Evolutionary conservation across 2,797 vertebrate genomes (phyloP), one percentile per base, ranked within the genome.

Genomic region (Gobionotothen gibberifrons): DNA sequence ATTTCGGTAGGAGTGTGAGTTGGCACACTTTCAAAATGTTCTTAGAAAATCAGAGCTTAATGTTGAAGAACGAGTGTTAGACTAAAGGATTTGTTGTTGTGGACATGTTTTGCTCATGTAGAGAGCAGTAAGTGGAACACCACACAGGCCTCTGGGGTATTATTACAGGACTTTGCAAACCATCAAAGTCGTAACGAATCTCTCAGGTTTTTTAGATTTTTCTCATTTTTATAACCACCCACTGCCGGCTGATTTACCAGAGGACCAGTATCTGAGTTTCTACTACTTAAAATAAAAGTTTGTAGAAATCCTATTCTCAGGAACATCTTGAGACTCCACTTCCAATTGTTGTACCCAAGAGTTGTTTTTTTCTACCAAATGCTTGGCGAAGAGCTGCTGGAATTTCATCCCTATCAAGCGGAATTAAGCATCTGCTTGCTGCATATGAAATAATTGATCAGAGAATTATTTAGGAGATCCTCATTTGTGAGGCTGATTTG

Each of bases 371-470:
- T 13, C 2, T 6, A 29, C 47, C 71, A 64, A 82, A 84, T 46
- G 68, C 87, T 82, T 2, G 9, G 53, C 85, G 80, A 81, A 4
- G 16, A 69, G 72, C 58, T 16, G 9, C 56, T 32, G 64, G 74
- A 79, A 87, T 75, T 78, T 9, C 9, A 8, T 53, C n/a, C 78
- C 79, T 82, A 85, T 88, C 88, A 92, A 91, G 87, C 71, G 36
- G 76, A 87, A 90, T 88, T 69, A 91, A 81, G 81, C 79, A 85
- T 83, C 70, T 70, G 59, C 82, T 79, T 46, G 55, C 77, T 57
- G 71, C 87, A 82, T 85, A 62, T 82, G 86, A 87, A 85, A 89
- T 87, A 90, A 88, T 87, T 90, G 87, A 90, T 91, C 82, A 76
- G 76, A 86, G 86, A 89, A 90, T 91, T 89, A 89, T 91, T 90